These are phyloP conservation scores for Colistium nudipinnis DNA, from an alignment of 2,113 vertebrate species.

Conservation along the genomic window DNA sequence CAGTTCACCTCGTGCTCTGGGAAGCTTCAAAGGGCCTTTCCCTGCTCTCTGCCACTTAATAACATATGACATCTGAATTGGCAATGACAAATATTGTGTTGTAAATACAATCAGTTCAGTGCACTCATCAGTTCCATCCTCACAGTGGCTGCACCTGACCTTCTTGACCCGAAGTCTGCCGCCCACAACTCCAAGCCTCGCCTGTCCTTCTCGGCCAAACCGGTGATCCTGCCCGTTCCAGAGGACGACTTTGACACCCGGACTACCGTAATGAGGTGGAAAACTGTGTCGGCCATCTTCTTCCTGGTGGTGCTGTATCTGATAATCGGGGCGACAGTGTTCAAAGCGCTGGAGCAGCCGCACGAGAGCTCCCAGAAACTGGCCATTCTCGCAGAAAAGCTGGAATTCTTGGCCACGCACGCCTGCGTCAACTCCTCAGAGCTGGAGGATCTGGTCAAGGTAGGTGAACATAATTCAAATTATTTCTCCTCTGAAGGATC, in stretches of 20 bases:
- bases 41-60: not conserved
- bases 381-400: conserved; percentile 90
- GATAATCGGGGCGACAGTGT: conserved; percentile 95
- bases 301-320: conserved; percentile 96
- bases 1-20: not conserved
- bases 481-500: not conserved
- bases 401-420: conserved; percentile 89
- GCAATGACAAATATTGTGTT: not conserved
- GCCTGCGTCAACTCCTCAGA: conserved; percentile 92
- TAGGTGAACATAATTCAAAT: conserved; percentile 52
- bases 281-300: conserved; percentile 97
- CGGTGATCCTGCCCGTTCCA: conserved; percentile 85
- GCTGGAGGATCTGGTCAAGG: conserved; percentile 96
- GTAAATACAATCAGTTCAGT: conserved; percentile 6
- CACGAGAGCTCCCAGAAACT: conserved; percentile 90
- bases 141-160: conserved; percentile 97
- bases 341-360: conserved; percentile 95
- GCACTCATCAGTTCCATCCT: conserved; percentile 40
- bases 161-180: conserved; percentile 97
- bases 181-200: conserved; percentile 95
- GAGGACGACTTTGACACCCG: conserved; percentile 89
- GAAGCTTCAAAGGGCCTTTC: not conserved
- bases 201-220: conserved; percentile 93
- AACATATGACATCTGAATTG: not conserved
- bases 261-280: conserved; percentile 98